phyloP scores from a whole-genome alignment of 2,888 invertebrate genomes.

The Allophyes oxyacanthae region DNA sequence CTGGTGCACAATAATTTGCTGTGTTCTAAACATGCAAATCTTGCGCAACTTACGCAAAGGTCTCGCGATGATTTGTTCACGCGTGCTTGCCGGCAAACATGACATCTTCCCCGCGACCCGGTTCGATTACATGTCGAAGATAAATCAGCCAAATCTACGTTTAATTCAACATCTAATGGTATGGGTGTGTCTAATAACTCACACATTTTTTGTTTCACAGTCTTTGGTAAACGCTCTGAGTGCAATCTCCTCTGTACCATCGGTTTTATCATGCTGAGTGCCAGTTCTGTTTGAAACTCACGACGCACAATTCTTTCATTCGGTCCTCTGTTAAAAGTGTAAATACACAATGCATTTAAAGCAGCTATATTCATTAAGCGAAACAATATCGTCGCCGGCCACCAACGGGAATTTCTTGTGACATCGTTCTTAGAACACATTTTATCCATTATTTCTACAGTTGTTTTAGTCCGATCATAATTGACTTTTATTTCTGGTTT shows the following conservation, averaged over 20 bases:
- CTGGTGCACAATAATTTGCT: slow-evolving; percentile 29
- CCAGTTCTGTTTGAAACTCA: slow-evolving; percentile 39
- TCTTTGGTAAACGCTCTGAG: slow-evolving; percentile 18
- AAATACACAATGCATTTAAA: slow-evolving; percentile 39
- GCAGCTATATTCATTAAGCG: slow-evolving; percentile 39
- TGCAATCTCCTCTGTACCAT: slow-evolving; percentile 29
- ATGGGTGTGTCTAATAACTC: slow-evolving; percentile 26
- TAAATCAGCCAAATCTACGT: slow-evolving; percentile 18
- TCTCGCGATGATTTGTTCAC: slow-evolving; percentile 32
- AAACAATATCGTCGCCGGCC: slow-evolving; percentile 39
- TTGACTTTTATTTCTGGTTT: slow-evolving; percentile 29
- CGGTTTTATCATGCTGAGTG: slow-evolving; percentile 36
- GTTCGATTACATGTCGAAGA: slow-evolving; percentile 7
- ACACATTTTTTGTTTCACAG: slow-evolving; percentile 36
- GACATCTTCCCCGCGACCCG: slow-evolving; percentile 33
- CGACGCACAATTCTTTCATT: slow-evolving; percentile 36
- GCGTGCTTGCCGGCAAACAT: slow-evolving; percentile 22
- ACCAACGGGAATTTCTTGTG: slow-evolving; percentile 39
- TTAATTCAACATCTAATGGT: slow-evolving; percentile 31
- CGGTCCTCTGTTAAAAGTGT: slow-evolving; percentile 30
- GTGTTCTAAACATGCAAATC: slow-evolving; percentile 39
- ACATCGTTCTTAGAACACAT: slow-evolving; percentile 36
- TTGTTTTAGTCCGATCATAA: slow-evolving; percentile 37
- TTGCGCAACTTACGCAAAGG: slow-evolving; percentile 20
- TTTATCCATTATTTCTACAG: slow-evolving; percentile 26